Evolutionary conservation across 53 echinoderm and acorn worm species (phyloP).

Genomic region (Temnopleurus reevesii): DNA sequence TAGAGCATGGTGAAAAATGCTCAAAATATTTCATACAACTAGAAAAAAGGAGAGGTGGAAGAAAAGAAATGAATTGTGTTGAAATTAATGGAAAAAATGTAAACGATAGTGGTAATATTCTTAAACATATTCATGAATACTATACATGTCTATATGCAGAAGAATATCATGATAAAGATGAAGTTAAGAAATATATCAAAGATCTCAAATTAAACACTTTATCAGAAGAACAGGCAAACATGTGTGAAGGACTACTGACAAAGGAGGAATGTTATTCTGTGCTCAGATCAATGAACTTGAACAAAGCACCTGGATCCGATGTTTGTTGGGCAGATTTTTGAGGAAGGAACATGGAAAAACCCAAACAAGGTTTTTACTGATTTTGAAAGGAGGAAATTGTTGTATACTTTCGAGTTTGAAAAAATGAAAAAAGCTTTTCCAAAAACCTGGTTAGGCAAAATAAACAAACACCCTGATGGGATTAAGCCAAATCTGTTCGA

Average conservation of each 20-base stretch:
- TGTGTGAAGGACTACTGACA: too few species aligned
- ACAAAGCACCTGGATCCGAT: background rate
- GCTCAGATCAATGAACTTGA: background rate
- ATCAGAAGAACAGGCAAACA: background rate
- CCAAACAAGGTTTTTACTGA: background rate
- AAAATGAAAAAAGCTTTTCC: too few species aligned
- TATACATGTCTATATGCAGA: background rate
- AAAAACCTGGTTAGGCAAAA: too few species aligned
- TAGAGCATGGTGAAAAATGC: background rate
- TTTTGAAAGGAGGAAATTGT: background rate
- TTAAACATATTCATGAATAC: background rate
- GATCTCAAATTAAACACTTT: background rate
- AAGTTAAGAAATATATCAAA: background rate
- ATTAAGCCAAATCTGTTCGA: too few species aligned
- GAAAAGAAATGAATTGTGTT: background rate
- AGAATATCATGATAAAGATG: background rate
- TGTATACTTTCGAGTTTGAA: too few species aligned
- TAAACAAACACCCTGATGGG: too few species aligned
- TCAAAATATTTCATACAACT: background rate
- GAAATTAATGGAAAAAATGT: background rate
- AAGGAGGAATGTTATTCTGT: too few species aligned
- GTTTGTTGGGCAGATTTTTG: background rate
- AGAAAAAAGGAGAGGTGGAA: background rate
- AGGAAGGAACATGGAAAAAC: background rate
- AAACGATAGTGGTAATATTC: background rate